A percentile compares a stretch with the other conserved stretches of the same genome.
Conservation (phyloP, 2,888 invertebrate genomes). For the Dorcus hopei region DNA sequence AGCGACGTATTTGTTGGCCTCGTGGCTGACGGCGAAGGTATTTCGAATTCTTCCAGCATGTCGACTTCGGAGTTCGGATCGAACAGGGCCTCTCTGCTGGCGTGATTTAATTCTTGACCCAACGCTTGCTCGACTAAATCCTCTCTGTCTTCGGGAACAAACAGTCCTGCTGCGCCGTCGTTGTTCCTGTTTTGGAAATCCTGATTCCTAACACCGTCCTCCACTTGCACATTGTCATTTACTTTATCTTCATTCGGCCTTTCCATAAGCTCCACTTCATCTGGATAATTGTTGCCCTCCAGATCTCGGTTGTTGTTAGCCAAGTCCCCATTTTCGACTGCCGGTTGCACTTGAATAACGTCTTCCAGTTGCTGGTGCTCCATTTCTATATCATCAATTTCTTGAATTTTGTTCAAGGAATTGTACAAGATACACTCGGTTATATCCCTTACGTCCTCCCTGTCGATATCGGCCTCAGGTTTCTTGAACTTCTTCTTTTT, state of each 20-base stretch:
- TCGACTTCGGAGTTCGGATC: conserved; percentile 45
- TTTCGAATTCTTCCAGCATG: conserved; percentile 41
- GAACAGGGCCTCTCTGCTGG: conserved; percentile 44
- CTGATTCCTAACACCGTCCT: conserved; percentile 4
- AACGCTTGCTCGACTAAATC: background rate
- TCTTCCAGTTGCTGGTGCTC: background rate
- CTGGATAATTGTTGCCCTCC: conserved; percentile 52
- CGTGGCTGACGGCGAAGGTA: conserved; percentile 19
- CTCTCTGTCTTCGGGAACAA: background rate
- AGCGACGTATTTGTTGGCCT: background rate
- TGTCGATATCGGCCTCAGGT: conserved; percentile 27
- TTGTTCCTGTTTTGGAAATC: background rate
- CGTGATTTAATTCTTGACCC: conserved; percentile 29
- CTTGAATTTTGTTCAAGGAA: conserved; percentile 34
- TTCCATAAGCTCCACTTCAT: conserved; percentile 32
- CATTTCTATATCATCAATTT: background rate
- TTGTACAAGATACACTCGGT: conserved; percentile 40
- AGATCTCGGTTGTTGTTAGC: conserved; percentile 54
- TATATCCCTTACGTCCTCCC: conserved; percentile 39
- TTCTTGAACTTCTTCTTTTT: conserved; percentile 27
- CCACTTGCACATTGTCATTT: conserved; percentile 19
- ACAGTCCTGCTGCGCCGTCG: background rate
- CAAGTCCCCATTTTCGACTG: conserved; percentile 53
- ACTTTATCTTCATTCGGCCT: conserved; percentile 27
- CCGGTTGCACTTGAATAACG: conserved; percentile 14